Base-by-base conservation (phyloP, 2,113 vertebrate species). In the Rhinogobius similis region DNA sequence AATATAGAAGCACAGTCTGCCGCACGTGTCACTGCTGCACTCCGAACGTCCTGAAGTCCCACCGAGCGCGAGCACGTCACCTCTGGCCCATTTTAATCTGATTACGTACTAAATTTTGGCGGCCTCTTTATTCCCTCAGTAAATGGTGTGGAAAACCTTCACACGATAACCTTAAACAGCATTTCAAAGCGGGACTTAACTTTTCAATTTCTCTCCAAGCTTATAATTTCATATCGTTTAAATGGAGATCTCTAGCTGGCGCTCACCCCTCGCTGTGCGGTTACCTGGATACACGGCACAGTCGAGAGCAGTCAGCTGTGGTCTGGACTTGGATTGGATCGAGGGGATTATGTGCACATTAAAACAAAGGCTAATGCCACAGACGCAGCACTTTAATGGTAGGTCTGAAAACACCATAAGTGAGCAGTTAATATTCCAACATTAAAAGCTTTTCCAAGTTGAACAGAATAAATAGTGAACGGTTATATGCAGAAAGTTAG, bases 71-170 rank as follows among this genome's bases (percentile, higher is more conserved):
- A 50, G 23, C 62, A 55, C 48, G 41, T 77, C 70, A 64, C 62
- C 78, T 79, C 41, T 18, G 71, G 55, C 12, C 32, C 39, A 46
- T 7, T 12, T 67, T n/a, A 36, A 43, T 62, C 67, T 77, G 52
- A 78, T 68, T 69, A 68, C 74, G 70, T 67, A 55, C 13, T n/a
- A 41, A 65, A 72, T 38, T 61, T 11, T 10, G 41, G 8, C 58
- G 62, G 23, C 11, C 12, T 38, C 71, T 71, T 73, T 48, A 24
- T 58, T 67, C 11, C 50, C 5, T 6, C 3, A 56, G 14, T 23
- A 56, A 56, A 56, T 12, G 14, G 26, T 10, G 26, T 14, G 20
- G 55, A 32, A 32, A 59, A 26, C 56, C 32, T 4, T 59, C 27
- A n/a, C n/a, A n/a, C n/a, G n/a, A n/a, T 21, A 61, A 21, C 29